phyloP scores from a whole-genome alignment of 2,888 invertebrate genomes.

The Melipona bicolor region DNA sequence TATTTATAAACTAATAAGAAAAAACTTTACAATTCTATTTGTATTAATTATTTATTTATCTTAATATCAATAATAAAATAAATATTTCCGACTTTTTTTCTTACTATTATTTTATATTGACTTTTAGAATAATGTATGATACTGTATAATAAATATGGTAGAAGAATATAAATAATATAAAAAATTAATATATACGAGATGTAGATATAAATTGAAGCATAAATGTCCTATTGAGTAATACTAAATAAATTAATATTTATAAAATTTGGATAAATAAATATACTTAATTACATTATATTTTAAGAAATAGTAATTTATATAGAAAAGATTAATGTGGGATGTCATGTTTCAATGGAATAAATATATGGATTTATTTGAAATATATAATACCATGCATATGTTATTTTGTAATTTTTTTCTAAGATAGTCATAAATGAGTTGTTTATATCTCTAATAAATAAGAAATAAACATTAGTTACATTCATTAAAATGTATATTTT shows the following conservation, averaged over 20 bases:
- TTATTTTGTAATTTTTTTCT: neutral
- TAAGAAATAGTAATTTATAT: neutral
- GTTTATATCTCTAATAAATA: neutral
- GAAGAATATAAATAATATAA: neutral
- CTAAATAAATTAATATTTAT: neutral
- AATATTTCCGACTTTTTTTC: neutral
- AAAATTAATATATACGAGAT: neutral
- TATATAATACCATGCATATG: neutral
- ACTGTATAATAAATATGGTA: neutral
- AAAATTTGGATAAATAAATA: neutral
- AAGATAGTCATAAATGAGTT: neutral
- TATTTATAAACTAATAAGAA: neutral
- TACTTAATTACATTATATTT: neutral
- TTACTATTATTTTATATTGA: slow-evolving; percentile 20
- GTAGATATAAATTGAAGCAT: neutral
- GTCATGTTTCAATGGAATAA: neutral
- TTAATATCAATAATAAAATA: neutral
- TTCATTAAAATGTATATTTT: slow-evolving; percentile 25
- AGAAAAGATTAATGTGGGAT: neutral
- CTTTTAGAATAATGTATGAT: slow-evolving; percentile 13
- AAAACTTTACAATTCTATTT: neutral
- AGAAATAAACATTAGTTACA: slow-evolving; percentile 4
- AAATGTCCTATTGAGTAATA: neutral
- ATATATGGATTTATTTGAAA: neutral
- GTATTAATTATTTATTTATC: slow-evolving; percentile 24